Conservation (phyloP, 2,797 vertebrate species). For the Eulemur mongoz region DNA sequence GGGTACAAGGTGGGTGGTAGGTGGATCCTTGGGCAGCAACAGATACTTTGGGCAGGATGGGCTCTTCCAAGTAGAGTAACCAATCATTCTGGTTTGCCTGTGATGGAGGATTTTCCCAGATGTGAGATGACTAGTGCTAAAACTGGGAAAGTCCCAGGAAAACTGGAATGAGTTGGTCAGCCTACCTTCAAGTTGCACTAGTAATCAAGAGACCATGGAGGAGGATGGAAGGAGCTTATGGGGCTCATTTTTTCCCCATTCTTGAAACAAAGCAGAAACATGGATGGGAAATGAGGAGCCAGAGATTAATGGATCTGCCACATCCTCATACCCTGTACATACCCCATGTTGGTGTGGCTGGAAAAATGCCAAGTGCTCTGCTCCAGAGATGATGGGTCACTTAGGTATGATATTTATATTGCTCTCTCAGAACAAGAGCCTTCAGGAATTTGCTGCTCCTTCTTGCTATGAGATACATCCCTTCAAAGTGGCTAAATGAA, state of each 20-base stretch:
- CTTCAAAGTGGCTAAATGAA: conserved; percentile 29
- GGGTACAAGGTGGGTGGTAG: neutral
- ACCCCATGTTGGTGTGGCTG: neutral
- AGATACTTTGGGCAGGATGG: neutral
- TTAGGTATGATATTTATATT: neutral
- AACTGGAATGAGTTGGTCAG: neutral
- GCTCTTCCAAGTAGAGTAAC: neutral
- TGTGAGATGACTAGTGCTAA: neutral
- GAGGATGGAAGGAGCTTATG: neutral
- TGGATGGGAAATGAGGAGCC: neutral
- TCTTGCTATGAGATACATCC: neutral
- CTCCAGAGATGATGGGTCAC: neutral
- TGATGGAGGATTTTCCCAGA: neutral
- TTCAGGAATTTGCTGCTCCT: conserved; percentile 8
- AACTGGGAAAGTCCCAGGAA: neutral
- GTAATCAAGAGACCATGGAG: neutral
- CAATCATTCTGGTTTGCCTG: neutral
- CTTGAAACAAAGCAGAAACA: neutral
- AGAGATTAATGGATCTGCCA: neutral
- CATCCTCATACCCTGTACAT: neutral
- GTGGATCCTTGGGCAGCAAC: neutral
- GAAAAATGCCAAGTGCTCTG: neutral
- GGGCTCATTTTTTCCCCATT: neutral
- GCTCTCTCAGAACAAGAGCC: neutral
- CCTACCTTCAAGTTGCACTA: neutral